phyloP scores from a whole-genome alignment of 2,888 invertebrate genomes.

The Diaprepes abbreviatus region DNA sequence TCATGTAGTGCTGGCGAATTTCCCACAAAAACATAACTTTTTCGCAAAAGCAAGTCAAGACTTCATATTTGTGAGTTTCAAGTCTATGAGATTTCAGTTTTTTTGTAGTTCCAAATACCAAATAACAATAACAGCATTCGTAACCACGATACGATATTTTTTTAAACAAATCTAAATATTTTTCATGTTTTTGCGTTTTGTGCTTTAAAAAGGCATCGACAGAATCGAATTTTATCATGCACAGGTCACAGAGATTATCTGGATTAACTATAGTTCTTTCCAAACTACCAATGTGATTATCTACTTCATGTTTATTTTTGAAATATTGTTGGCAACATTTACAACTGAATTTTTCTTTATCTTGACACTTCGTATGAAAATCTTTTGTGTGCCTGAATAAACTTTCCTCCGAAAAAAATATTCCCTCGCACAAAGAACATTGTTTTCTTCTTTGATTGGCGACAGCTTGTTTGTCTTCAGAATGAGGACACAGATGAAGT shows the following conservation, averaged over 20 bases:
- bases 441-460: not conserved
- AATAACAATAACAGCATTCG: constrained; percentile 23
- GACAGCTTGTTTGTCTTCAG: not conserved
- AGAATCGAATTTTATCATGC: constrained; percentile 16
- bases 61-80: constrained; percentile 10
- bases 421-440: not conserved
- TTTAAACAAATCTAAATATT: constrained; percentile 18
- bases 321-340: not conserved
- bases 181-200: constrained; percentile 4
- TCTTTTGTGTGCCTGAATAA: not conserved
- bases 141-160: not conserved
- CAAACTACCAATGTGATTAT: not conserved
- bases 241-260: constrained; percentile 6
- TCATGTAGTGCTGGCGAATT: constrained; percentile 25
- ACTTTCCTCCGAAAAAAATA: not conserved
- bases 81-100: constrained; percentile 9
- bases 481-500: constrained; percentile 3
- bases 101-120: constrained; percentile 4
- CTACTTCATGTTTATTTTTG: not conserved
- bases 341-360: not conserved
- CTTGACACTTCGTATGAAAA: not conserved
- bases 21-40: constrained; percentile 2
- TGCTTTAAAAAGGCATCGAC: not conserved
- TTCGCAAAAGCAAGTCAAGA: constrained; percentile 17
- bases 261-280: not conserved